Percentiles rank a stretch among this genome's conserved stretches.
These are phyloP conservation scores for Henricia sp. DNA, from an alignment of 53 echinoderm and acorn worm species.

Conservation along the genomic window DNA sequence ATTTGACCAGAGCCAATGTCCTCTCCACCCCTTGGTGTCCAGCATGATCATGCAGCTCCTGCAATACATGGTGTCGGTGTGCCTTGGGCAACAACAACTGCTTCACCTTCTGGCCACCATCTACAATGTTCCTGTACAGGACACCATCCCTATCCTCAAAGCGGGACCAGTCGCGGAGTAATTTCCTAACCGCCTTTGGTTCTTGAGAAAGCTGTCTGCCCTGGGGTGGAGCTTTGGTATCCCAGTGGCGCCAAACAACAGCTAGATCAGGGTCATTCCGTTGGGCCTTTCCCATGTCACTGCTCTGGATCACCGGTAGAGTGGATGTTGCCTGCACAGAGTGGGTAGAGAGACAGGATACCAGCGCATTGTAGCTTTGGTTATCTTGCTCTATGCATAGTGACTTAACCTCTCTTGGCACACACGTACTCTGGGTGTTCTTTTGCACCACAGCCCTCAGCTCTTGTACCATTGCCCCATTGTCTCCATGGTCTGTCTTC, in stretches of 20 bases:
- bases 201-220: slow-evolving; percentile 26
- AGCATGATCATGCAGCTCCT: slow-evolving; percentile 14
- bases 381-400: neutral
- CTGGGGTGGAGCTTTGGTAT: neutral
- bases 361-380: neutral
- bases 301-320: slow-evolving; percentile 17
- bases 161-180: slow-evolving; percentile 17
- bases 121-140: slow-evolving; percentile 16
- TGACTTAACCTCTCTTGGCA: slow-evolving; percentile 4
- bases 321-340: neutral
- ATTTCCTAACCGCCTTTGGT: slow-evolving; percentile 4
- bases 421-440: neutral
- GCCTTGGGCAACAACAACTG: slow-evolving; percentile 63
- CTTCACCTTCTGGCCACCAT: neutral
- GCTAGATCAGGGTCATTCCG: slow-evolving; percentile 9
- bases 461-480: neutral
- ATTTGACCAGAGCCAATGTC: slow-evolving; percentile 16
- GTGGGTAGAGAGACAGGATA: neutral
- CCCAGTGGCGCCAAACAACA: slow-evolving; percentile 32
- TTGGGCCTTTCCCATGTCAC: slow-evolving; percentile 40
- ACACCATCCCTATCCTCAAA: slow-evolving; percentile 50
- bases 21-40: neutral
- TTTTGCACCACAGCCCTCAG: neutral
- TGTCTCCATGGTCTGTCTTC: slow-evolving; percentile 19
- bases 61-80: slow-evolving; percentile 26